phyloP scores from a whole-genome alignment of 2,888 invertebrate species.

The Coecobrya sp. region DNA sequence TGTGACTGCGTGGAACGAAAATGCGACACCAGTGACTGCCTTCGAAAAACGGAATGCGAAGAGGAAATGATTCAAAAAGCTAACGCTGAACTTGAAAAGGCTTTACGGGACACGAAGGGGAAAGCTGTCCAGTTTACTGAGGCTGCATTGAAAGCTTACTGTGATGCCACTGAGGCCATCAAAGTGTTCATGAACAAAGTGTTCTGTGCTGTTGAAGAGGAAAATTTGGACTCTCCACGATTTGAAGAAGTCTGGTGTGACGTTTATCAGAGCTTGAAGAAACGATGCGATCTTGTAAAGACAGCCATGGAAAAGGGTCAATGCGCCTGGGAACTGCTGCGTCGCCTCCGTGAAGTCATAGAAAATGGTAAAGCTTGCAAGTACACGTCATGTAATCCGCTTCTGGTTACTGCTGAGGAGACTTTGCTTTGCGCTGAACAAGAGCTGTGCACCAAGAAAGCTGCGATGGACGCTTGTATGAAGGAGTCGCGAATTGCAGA shows the following conservation, averaged over 20 bases:
- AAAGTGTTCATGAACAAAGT: constrained; percentile 84
- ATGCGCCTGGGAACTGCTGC: constrained; percentile 85
- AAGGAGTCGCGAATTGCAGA: constrained; percentile 84
- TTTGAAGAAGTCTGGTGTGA: constrained; percentile 86
- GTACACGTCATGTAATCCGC: constrained; percentile 85
- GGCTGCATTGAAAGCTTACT: constrained; percentile 85
- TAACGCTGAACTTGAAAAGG: constrained; percentile 84
- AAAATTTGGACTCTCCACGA: constrained; percentile 83
- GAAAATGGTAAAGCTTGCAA: constrained; percentile 85
- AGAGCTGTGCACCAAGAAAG: constrained; percentile 84
- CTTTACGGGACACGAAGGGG: constrained; percentile 84
- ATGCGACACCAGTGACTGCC: constrained; percentile 79
- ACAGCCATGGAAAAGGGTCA: constrained; percentile 84
- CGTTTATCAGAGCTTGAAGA: constrained; percentile 82
- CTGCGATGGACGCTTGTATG: constrained; percentile 84
- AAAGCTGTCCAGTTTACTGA: constrained; percentile 85
- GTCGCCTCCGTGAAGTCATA: constrained; percentile 85
- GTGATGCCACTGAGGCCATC: constrained; percentile 83
- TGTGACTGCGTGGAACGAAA: constrained; percentile 72
- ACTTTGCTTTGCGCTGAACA: constrained; percentile 83
- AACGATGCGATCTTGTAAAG: constrained; percentile 84
- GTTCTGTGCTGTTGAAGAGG: constrained; percentile 85
- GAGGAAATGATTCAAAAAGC: constrained; percentile 85
- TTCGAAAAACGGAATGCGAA: constrained; percentile 84
- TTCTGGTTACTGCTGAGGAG: constrained; percentile 85